phyloP scores from a whole-genome alignment of 2,113 vertebrate species.

The Tamias sibiricus region DNA sequence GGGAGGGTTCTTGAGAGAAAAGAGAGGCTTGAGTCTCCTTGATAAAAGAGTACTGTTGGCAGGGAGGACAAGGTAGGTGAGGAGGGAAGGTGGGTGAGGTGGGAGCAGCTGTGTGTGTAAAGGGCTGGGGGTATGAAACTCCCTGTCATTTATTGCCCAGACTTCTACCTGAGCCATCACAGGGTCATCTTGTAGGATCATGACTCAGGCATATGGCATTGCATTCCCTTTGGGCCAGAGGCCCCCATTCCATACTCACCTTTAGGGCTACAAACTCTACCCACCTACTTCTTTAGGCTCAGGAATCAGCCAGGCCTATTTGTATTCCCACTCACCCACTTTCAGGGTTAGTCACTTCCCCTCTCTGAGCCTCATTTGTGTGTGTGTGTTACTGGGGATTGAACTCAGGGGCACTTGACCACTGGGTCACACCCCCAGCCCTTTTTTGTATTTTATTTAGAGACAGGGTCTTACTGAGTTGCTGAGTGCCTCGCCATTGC shows the following conservation, averaged over 20 bases:
- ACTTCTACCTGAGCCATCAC: background rate
- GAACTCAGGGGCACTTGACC: too few species aligned
- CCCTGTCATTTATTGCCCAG: background rate
- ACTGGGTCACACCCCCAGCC: too few species aligned
- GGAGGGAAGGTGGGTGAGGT: background rate
- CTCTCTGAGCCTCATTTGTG: background rate
- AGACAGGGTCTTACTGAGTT: too few species aligned
- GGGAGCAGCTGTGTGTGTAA: background rate
- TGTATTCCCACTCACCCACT: background rate
- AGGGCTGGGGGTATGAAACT: background rate
- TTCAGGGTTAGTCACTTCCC: background rate
- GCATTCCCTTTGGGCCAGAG: background rate
- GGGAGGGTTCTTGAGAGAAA: background rate
- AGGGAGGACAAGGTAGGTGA: background rate
- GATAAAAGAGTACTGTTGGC: background rate
- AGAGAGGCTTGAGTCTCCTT: background rate
- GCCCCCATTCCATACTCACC: background rate
- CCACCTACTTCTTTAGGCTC: background rate
- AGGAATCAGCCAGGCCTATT: background rate
- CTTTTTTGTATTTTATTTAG: too few species aligned
- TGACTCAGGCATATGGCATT: background rate
- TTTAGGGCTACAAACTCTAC: background rate
- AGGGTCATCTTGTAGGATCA: background rate
- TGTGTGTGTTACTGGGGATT: too few species aligned
- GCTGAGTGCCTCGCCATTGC: too few species aligned